A percentile compares a stretch with the other conserved stretches of the same genome.
Conservation (phyloP, 2,797 vertebrate species). For the Zalophus californianus region DNA sequence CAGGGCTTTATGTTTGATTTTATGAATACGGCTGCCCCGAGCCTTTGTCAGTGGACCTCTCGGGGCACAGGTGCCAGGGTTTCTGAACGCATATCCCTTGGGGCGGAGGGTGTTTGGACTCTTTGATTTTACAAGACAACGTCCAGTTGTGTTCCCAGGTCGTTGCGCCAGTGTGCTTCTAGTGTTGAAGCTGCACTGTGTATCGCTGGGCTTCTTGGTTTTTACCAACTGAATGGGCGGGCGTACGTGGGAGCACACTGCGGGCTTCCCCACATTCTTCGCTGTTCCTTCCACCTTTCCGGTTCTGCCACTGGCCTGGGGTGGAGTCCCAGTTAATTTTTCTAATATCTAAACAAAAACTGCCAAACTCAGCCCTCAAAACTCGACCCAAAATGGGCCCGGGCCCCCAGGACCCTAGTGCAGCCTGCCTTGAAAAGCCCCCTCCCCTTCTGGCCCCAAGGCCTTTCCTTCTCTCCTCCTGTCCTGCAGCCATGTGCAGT, state of each 20-base stretch:
- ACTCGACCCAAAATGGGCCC: not conserved
- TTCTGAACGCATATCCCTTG: rapidly evolving
- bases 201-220: not conserved
- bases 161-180: not conserved
- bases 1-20: not conserved
- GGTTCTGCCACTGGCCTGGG: not conserved
- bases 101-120: not conserved
- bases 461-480: not conserved
- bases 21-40: not conserved
- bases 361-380: not conserved
- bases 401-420: not conserved
- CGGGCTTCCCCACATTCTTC: not conserved
- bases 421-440: not conserved
- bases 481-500: not conserved
- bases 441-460: not conserved
- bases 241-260: not conserved
- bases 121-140: not conserved
- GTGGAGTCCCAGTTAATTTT: rapidly evolving
- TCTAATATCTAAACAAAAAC: not conserved
- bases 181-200: rapidly evolving
- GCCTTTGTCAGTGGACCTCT: not conserved
- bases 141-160: not conserved
- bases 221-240: not conserved
- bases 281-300: not conserved
- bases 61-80: not conserved